Evolutionary conservation across 2,888 invertebrate species (phyloP), one percentile per base, ranked within the genome.

Genomic region (Mesoligia furuncula): DNA sequence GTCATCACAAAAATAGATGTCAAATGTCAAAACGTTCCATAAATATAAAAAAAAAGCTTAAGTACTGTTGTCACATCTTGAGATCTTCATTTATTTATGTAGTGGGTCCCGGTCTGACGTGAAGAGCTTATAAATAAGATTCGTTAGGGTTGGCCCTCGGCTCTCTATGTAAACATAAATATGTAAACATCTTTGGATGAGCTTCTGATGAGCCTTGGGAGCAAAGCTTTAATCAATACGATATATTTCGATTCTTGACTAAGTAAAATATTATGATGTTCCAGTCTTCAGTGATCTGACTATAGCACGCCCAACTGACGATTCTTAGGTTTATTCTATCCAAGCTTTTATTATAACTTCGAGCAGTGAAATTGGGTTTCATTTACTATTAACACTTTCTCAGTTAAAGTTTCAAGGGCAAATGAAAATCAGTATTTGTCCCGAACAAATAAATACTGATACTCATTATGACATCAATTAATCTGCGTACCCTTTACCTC

Each of bases 41-140:
- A 69, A 75, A 76, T 31, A 85, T 77, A 78, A 9, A 82, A 80
- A 79, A 82, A 81, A 62, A 57, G 17, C 15, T 11, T 51, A 69
- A 73, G 76, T 27, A 65, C 27, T 84, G 89, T 85, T 88, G 91
- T 90, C 89, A 90, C 85, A 88, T 90, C 89, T 90, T 84, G 86
- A 88, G 75, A 62, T 76, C 45, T 85, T 68, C 80, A 84, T 90
- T 90, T 93, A 91, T 92, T 92, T 92, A 90, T 91, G 90, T 91
- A 90, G 88, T 83, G 88, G 85, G 86, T 82, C 81, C 83, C 86
- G 85, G 45, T 67, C 17, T 90, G 91, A 91, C 90, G 91, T 91
- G 90, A 84, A 91, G 89, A 88, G 92, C 91, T 90, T 93, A 92
- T 93, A 91, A 93, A 93, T 93, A 92, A 91, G 90, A 89, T 89